These are phyloP conservation scores for Notarius quadriscutis DNA, from an alignment of 2,113 vertebrate genomes.

Conservation along the genomic window DNA sequence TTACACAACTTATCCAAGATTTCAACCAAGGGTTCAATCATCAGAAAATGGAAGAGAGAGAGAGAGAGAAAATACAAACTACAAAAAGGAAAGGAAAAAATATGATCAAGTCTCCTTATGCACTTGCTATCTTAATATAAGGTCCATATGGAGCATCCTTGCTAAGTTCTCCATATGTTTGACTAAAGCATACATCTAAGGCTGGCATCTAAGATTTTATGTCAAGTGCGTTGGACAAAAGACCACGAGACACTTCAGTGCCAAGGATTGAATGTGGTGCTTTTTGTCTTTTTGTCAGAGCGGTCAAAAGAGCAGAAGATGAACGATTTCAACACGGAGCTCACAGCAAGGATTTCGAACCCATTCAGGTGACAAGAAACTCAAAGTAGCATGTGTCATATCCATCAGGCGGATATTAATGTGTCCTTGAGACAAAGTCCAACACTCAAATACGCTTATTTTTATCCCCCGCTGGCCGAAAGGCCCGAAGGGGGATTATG, in stretches of 20 bases:
- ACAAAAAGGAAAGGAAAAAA: not conserved
- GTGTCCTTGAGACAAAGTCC: not conserved
- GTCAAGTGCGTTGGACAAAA: not conserved
- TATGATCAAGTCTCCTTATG: not conserved
- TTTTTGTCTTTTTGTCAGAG: not conserved
- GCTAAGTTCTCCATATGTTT: not conserved
- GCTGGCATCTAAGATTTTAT: not conserved
- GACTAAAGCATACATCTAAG: not conserved
- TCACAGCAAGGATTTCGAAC: not conserved
- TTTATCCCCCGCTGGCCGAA: too few species aligned
- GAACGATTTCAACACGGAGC: not conserved
- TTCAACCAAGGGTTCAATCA: constrained; percentile 1
- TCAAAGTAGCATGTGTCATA: not conserved
- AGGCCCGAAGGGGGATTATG: too few species aligned
- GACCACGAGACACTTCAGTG: not conserved
- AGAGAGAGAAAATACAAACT: not conserved
- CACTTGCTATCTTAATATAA: not conserved
- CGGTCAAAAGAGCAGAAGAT: not conserved
- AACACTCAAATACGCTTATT: not conserved
- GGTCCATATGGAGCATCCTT: not conserved
- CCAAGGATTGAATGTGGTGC: too few species aligned
- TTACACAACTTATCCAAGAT: not conserved
- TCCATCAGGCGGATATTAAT: not conserved
- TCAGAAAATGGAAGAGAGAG: not conserved
- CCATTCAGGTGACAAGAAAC: constrained; percentile 3